Base-by-base conservation (phyloP, 2,888 invertebrate genomes). In the Autographa pulchrina region DNA sequence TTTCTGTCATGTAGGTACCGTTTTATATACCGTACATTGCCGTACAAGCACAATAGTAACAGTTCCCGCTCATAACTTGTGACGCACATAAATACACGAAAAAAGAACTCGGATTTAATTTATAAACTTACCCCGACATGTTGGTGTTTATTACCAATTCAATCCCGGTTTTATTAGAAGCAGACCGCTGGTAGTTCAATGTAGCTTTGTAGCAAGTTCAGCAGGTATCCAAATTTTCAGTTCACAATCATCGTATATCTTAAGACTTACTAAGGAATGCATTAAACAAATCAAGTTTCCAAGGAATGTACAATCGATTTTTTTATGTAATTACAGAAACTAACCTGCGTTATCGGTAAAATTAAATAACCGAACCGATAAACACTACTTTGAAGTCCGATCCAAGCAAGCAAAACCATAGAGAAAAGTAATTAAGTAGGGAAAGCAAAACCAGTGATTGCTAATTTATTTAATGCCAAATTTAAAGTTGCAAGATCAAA, bases 71-170 rank as follows among this genome's bases (percentile, higher is more conserved):
- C 32, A 64, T 11, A 63, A 20, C 6, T 52, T 32, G 41, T 6
- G 1, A 63, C 43, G 13, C 2, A 1, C 25, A 64, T 58, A 31
- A 48, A 20, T 38, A 38, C 48, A 48, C n/a, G n/a, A 56, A 6
- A 25, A 20, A 25, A 56, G 9, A 13, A 56, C 9, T 56, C 13
- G 13, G 4, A 20, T 60, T n/a, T 48, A 13, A 56, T 65, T 48
- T 43, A 14, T 13, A 16, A 81, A 86, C 92, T 90, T 87, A 93
- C 93, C 92, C 92, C 80, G 93, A 88, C 93, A 93, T 93, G 85
- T 88, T 90, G 85, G 75, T 75, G 78, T 74, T 77, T 78, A 69
- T 58, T 70, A 58, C 32, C 25, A 43, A 67, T 31, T 35, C 14
- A 61, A 69, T 54, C 65, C 52, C 35, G n/a, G 68, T 62, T 0